A percentile compares a stretch with the other conserved stretches of the same genome.
phyloP scores from a whole-genome alignment of 2,888 invertebrate species.

The Acronicta aceris region DNA sequence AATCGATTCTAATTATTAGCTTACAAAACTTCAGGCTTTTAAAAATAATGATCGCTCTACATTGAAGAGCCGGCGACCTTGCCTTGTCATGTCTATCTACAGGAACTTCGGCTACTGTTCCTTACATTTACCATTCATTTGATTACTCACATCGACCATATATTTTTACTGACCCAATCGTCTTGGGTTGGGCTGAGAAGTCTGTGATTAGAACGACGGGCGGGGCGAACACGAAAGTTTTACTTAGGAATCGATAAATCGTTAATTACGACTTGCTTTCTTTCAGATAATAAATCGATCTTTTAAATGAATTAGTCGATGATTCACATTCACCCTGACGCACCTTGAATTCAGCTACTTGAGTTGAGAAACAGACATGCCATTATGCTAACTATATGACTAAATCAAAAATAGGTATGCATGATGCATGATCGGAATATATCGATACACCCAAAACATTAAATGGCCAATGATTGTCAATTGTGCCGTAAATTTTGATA shows the following conservation, averaged over 20 bases:
- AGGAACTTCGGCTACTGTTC: constrained; percentile 40
- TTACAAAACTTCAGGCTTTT: constrained; percentile 35
- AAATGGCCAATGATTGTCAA: constrained; percentile 50
- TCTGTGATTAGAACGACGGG: constrained; percentile 38
- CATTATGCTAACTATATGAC: constrained; percentile 18
- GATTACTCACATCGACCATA: constrained; percentile 40
- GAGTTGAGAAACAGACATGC: constrained; percentile 25
- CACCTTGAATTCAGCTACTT: constrained; percentile 29
- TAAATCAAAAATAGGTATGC: no score
- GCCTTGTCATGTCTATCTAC: constrained; percentile 37
- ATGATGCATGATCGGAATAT: constrained; percentile 26
- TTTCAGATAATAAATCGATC: constrained; percentile 36
- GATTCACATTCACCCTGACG: constrained; percentile 41
- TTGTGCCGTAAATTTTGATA: constrained; percentile 50
- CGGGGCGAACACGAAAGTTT: constrained; percentile 37
- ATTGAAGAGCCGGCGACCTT: constrained; percentile 36
- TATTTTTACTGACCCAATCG: constrained; percentile 43
- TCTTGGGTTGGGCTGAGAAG: constrained; percentile 51
- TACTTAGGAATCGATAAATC: constrained; percentile 44
- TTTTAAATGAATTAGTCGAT: constrained; percentile 39
- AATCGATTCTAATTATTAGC: constrained; percentile 30
- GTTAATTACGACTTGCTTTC: constrained; percentile 51
- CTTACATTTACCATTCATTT: constrained; percentile 34
- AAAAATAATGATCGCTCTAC: constrained; percentile 39
- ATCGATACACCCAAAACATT: constrained; percentile 26